Conservation (phyloP, 2,113 vertebrate species). For the Lethenteron reissneri region DNA sequence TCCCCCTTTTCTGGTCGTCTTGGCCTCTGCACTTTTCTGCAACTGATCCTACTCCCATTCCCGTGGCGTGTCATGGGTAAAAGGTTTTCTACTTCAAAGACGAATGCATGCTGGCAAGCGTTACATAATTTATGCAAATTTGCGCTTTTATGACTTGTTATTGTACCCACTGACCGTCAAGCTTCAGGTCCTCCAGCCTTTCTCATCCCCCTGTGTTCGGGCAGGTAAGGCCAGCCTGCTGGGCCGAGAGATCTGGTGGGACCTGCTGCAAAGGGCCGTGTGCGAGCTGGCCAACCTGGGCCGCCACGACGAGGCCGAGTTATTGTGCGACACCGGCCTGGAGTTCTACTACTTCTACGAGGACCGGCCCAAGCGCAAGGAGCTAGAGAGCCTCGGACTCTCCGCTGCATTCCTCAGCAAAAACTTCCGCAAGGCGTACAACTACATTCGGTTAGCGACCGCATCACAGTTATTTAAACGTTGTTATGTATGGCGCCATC, state of each 20-base stretch:
- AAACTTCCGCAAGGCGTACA: slow-evolving; percentile 74
- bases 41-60: no score
- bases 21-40: no score
- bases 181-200: background rate
- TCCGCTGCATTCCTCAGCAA: slow-evolving; percentile 71
- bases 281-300: slow-evolving; percentile 45
- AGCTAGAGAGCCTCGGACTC: slow-evolving; percentile 76
- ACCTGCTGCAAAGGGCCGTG: slow-evolving; percentile 53
- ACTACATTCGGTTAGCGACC: slow-evolving; percentile 64
- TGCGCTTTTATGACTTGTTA: background rate
- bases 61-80: no score
- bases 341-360: slow-evolving; percentile 94
- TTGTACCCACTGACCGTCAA: background rate
- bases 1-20: no score
- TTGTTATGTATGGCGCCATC: background rate
- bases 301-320: slow-evolving; percentile 61
- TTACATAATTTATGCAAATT: no score
- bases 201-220: background rate
- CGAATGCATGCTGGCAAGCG: no score
- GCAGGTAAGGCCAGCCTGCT: slow-evolving; percentile 55
- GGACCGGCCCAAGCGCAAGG: slow-evolving; percentile 59
- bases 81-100: no score
- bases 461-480: background rate
- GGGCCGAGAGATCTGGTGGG: slow-evolving; percentile 91
- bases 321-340: slow-evolving; percentile 72